Base-by-base conservation (phyloP, 2,113 vertebrate species). In the Cyrtonyx montezumae region DNA sequence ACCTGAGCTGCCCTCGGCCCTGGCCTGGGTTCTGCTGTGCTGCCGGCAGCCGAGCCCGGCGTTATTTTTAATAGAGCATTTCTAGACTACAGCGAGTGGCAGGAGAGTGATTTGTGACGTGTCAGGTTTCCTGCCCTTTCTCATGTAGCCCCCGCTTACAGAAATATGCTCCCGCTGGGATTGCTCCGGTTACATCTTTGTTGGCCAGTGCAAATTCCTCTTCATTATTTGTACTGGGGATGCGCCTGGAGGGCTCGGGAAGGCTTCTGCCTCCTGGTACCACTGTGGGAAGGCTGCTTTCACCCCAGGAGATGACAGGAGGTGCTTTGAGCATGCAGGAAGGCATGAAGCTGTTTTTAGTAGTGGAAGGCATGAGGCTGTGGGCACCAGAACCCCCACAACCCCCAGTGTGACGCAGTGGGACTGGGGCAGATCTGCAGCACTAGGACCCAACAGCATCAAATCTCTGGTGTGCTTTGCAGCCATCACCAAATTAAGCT, bases 61-160 rank as follows among this genome's bases (percentile, higher is more conserved):
- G 51, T 46, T 63, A 26, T 71, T 90, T 94, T 90, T 78, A 75
- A 74, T 10, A 55, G 68, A 91, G 65, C 56, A 7, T 90, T 94
- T 93, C 73, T 86, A 71, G 95, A 75, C 77, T 91, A 85, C 85
- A 91, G 96, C 88, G 80, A 95, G 73, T 83, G 91, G 79, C 95
- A 87, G 91, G 32, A 70, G 91, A 90, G 68, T 94, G 91, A 93
- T 94, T 95, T 93, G 88, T 5, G 25, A 58, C 3, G 76, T 80
- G 83, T 93, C 84, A 80, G 80, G 88, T 95, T 96, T 90, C 93
- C 85, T 95, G 93, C 79, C 93, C 88, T 93, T 93, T 94, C 83
- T 87, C 76, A 78, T 68, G 71, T 14, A 94, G 69, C 88, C 51
- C 32, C 1, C 1, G 85, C 76, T 92, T 84, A 93, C 42, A 84